These are phyloP conservation scores for Trachops cirrhosus DNA, from an alignment of 2,797 vertebrate genomes.

Conservation along the genomic window DNA sequence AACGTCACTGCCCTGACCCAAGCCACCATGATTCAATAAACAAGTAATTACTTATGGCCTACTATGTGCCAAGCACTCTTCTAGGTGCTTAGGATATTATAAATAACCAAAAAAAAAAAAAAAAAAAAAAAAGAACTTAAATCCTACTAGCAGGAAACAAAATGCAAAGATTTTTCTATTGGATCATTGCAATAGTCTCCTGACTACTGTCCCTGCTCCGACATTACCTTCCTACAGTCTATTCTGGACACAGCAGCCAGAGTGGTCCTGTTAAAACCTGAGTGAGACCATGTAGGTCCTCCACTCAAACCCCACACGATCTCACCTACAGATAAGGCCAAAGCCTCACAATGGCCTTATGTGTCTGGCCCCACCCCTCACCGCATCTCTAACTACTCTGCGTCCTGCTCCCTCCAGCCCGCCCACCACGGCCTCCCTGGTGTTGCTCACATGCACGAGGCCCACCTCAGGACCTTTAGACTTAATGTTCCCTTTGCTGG, in stretches of 20 bases:
- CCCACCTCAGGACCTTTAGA: background rate
- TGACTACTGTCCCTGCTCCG: no score
- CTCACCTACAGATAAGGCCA: background rate
- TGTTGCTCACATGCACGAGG: background rate
- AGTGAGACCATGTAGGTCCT: background rate
- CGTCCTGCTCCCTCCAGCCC: background rate
- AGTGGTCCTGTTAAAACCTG: background rate
- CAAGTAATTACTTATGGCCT: background rate
- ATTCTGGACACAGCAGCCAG: background rate
- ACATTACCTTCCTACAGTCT: background rate
- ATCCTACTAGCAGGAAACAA: background rate
- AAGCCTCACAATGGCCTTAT: background rate
- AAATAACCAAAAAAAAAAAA: background rate
- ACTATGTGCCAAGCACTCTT: background rate
- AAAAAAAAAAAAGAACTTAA: background rate
- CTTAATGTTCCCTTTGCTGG: background rate
- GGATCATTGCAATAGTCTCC: no score
- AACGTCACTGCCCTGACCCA: background rate
- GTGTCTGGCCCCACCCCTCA: background rate
- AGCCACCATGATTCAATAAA: background rate
- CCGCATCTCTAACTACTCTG: background rate
- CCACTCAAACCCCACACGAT: background rate
- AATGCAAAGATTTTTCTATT: background rate
- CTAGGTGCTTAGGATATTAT: background rate
- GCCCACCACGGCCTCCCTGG: background rate